Evolutionary conservation across 2,797 vertebrate species (phyloP).

Genomic region (Varecia variegata): DNA sequence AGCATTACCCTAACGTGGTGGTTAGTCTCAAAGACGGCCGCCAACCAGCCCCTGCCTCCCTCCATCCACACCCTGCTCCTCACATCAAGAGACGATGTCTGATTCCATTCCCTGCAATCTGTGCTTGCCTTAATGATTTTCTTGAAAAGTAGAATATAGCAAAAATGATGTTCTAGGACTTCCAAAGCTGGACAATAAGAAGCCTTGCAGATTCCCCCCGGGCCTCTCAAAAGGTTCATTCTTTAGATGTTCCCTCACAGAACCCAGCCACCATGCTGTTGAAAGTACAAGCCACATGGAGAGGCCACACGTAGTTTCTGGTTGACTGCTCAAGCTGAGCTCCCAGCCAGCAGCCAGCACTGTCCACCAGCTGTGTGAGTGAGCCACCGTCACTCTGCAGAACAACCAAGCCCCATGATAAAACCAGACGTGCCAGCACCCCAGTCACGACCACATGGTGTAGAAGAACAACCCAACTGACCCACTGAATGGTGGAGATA

Average conservation of each 20-base stretch:
- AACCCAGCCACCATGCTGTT: neutral
- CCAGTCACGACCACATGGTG: neutral
- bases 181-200: neutral
- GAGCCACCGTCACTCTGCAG: neutral
- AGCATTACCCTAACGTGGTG: rapidly evolving
- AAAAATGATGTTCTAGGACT: neutral
- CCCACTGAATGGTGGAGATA: neutral
- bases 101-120: neutral
- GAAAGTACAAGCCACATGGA: neutral
- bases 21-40: neutral
- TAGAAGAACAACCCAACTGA: neutral
- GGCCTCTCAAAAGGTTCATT: neutral
- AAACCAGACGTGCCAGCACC: neutral
- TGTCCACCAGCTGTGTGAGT: neutral
- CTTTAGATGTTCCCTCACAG: neutral
- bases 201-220: neutral
- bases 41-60: neutral
- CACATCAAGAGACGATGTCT: neutral
- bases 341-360: neutral
- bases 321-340: neutral
- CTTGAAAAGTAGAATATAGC: neutral
- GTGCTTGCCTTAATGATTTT: neutral
- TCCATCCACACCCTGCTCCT: neutral
- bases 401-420: neutral
- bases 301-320: neutral